Base-by-base conservation (phyloP, 1,140 invertebrate genomes). In the Drosophila willistoni region DNA sequence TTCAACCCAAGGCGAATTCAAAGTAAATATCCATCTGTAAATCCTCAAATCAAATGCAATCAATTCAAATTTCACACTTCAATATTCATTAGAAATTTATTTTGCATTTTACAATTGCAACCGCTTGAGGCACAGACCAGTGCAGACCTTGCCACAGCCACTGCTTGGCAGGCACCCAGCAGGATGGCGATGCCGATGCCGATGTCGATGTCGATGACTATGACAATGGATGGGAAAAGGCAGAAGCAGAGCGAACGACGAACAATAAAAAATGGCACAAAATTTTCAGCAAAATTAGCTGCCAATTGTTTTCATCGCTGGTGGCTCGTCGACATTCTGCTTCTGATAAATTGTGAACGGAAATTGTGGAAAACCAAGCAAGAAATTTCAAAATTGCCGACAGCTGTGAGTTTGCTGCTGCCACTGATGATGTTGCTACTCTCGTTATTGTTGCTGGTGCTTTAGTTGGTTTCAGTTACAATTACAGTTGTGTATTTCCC, bases 21-120 rank as follows among this genome's bases (percentile, higher is more conserved):
- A 79, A 74, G 79, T 82, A 87, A 86, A 87, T 87, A 86, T 77
- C 62, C 79, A 77, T 64, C 77, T 74, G 81, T 73, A 87, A 87
- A 72, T 83, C 83, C 84, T 76, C 84, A 87, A 87, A 87, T 87
- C 83, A 87, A 87, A 79, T 80, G 83, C 83, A 87, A 87, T 87
- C 83, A 87, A 87, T 87, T 87, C 83, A 87, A 87, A 89, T 89
- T 87, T 87, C 83, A 89, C 83, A 87, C 83, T 87, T 87, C 83
- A 87, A 87, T 87, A 87, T 87, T 87, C 83, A 87, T 87, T 87
- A 89, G 83, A 87, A 87, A 87, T 87, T 77, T 87, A 89, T 89
- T 87, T 87, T 87, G 77, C 83, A 87, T 86, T 87, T 87, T 72
- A 69, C 78, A 80, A 85, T 57, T 72, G 73, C 73, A 64, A 56